Conservation (phyloP, 2,797 vertebrate species). For the Monodelphis domestica region DNA sequence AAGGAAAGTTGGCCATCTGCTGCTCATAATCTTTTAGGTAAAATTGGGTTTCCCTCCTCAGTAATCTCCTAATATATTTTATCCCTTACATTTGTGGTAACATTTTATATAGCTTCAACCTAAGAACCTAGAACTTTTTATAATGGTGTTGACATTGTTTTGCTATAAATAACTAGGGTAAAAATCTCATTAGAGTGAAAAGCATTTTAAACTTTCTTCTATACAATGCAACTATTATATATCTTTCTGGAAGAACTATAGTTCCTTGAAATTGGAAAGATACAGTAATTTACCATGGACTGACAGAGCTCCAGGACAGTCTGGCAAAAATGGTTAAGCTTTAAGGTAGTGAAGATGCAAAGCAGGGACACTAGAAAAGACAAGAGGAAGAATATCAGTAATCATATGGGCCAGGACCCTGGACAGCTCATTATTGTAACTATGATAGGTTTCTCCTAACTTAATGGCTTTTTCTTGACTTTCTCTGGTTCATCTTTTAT, state of each 20-base stretch:
- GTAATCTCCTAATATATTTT: neutral
- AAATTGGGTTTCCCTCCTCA: neutral
- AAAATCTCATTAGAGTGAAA: slow-evolving; percentile 9
- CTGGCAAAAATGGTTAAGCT: neutral
- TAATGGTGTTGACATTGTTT: neutral
- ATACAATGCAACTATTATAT: neutral
- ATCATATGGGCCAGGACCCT: neutral
- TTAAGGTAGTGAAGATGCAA: neutral
- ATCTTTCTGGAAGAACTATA: neutral
- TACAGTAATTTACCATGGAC: neutral
- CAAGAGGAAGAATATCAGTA: neutral
- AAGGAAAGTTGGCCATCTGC: neutral
- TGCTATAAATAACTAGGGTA: neutral
- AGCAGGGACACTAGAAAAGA: neutral
- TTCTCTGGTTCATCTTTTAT: neutral
- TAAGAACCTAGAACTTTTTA: slow-evolving; percentile 6
- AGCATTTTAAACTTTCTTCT: slow-evolving; percentile 13
- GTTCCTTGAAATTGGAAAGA: neutral
- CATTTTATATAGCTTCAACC: neutral
- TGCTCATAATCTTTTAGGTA: slow-evolving; percentile 21
- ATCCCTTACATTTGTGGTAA: neutral
- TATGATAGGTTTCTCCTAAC: neutral
- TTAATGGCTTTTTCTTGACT: neutral
- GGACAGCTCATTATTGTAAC: neutral
- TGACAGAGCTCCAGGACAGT: neutral